phyloP scores from a whole-genome alignment of 2,888 invertebrate species.

The Drosophila melanosoma region DNA sequence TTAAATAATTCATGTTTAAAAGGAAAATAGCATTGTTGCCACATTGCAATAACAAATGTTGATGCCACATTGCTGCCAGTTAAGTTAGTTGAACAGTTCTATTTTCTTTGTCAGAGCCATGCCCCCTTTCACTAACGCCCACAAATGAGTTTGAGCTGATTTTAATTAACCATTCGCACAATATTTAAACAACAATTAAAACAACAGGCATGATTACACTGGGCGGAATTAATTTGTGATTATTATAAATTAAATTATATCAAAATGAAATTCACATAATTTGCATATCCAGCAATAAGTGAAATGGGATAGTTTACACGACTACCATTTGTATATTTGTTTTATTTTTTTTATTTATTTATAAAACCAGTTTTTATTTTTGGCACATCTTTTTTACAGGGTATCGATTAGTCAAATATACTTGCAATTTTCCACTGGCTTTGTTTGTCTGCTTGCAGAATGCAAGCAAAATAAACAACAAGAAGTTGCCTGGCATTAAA shows the following conservation, averaged over 20 bases:
- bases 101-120: neutral
- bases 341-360: no score
- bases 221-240: slow-evolving; percentile 53
- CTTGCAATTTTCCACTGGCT: slow-evolving; percentile 1
- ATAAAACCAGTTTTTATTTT: neutral
- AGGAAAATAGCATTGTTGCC: slow-evolving; percentile 25
- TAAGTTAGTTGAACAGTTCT: neutral
- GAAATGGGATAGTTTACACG: neutral
- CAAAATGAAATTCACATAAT: slow-evolving; percentile 24
- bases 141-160: slow-evolving; percentile 55
- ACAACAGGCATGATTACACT: slow-evolving; percentile 54
- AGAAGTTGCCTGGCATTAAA: slow-evolving; percentile 11
- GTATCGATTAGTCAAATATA: neutral
- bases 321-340: neutral
- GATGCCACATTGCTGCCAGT: neutral
- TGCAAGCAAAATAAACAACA: slow-evolving; percentile 27
- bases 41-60: slow-evolving; percentile 17
- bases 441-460: slow-evolving; percentile 9
- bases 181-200: slow-evolving; percentile 72
- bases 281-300: neutral
- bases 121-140: neutral
- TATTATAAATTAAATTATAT: slow-evolving; percentile 42
- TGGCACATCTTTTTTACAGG: neutral
- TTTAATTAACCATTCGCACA: slow-evolving; percentile 72
- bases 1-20: slow-evolving; percentile 53